These are phyloP conservation scores for Elymnias hypermnestra DNA, from an alignment of 1,140 invertebrate genomes.

Conservation along the genomic window DNA sequence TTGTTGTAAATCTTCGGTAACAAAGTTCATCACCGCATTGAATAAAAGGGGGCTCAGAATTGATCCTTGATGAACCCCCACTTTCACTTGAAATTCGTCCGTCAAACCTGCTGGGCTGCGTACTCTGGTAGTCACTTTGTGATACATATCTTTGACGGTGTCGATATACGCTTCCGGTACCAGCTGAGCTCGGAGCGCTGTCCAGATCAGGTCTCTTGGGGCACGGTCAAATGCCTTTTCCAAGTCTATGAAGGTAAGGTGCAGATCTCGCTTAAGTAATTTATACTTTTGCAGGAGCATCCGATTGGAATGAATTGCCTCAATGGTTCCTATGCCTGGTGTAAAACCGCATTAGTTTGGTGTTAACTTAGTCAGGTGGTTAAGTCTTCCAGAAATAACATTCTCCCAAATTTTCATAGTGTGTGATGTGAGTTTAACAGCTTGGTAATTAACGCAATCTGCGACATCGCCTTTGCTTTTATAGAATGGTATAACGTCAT, in stretches of 20 bases:
- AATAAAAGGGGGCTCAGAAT: no score
- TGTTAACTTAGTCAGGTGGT: background rate
- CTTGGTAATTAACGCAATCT: background rate
- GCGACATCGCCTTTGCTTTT: constrained; percentile 1
- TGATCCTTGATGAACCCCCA: no score
- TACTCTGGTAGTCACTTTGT: no score
- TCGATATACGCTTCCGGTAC: background rate
- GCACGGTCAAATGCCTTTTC: no score
- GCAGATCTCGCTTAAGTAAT: background rate
- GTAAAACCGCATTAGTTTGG: background rate
- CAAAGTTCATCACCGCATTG: no score
- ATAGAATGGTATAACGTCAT: background rate
- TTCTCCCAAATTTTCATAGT: constrained; percentile 5
- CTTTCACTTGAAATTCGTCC: no score
- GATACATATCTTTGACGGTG: background rate
- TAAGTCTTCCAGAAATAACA: background rate
- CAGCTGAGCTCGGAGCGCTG: background rate
- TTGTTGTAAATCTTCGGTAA: no score
- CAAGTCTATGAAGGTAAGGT: constrained; percentile 3
- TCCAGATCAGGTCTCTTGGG: background rate
- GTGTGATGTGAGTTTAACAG: constrained; percentile 3
- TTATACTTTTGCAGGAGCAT: no score
- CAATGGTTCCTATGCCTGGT: background rate
- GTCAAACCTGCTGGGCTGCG: no score
- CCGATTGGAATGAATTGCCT: background rate